Conservation (phyloP, 1,140 invertebrate genomes). For the Ruditapes philippinarum region DNA sequence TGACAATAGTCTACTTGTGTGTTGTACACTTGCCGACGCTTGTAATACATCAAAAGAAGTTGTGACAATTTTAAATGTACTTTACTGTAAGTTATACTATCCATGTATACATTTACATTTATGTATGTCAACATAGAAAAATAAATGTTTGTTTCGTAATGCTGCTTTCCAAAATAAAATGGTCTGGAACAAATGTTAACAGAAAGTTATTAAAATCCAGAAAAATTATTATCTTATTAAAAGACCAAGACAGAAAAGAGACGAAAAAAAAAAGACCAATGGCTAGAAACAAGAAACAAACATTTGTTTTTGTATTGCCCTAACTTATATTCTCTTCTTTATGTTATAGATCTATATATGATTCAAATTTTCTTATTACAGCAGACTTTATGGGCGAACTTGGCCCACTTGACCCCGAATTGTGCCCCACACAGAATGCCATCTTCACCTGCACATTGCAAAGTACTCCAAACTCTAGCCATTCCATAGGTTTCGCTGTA, state of each 20-base stretch:
- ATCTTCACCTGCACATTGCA: background rate
- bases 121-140: no score
- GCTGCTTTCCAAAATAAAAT: no score
- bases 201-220: no score
- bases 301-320: no score
- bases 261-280: no score
- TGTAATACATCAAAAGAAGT: background rate
- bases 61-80: background rate
- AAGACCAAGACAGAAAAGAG: no score
- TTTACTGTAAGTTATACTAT: background rate
- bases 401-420: background rate
- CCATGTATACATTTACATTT: background rate
- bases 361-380: no score
- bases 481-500: conserved; percentile 2
- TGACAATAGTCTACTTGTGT: background rate
- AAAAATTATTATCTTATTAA: no score
- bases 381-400: background rate
- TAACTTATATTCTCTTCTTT: no score
- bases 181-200: no score
- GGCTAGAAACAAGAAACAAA: no score
- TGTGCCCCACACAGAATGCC: background rate
- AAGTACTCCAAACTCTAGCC: background rate
- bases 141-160: no score
- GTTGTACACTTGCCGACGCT: background rate
- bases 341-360: background rate